Evolutionary conservation across 1,140 invertebrate species (phyloP).

Genomic region (Mercenaria mercenaria): DNA sequence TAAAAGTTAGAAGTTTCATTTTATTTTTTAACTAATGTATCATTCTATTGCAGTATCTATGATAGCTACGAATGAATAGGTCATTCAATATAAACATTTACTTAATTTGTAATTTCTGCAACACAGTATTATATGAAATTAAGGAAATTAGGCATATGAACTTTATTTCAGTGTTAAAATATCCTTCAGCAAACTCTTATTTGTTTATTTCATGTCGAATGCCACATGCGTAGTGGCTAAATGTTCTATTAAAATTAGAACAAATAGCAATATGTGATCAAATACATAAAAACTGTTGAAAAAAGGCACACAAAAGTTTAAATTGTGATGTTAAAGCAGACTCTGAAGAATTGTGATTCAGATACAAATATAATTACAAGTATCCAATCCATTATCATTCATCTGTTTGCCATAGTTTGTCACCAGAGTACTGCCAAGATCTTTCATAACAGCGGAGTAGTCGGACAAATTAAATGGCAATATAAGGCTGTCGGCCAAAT

Average conservation of each 20-base stretch:
- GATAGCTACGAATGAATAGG: not conserved
- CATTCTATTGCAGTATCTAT: not conserved
- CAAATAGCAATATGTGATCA: too few relatives aligned
- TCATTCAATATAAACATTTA: too few relatives aligned
- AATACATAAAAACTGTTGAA: too few relatives aligned
- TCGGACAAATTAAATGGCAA: conserved; percentile 83
- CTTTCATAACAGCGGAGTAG: conserved; percentile 70
- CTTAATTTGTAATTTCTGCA: too few relatives aligned
- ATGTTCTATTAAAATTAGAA: too few relatives aligned
- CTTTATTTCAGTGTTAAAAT: too few relatives aligned
- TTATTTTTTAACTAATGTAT: not conserved
- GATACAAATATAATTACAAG: not conserved
- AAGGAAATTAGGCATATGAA: too few relatives aligned
- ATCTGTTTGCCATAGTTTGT: not conserved
- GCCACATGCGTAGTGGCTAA: not conserved
- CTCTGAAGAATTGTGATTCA: not conserved
- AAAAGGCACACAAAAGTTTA: too few relatives aligned
- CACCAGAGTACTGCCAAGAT: not conserved
- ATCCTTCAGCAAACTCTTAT: not conserved
- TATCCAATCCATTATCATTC: not conserved
- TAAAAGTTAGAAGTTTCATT: conserved; percentile 33
- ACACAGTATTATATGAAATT: too few relatives aligned
- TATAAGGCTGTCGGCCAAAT: conserved; percentile 84
- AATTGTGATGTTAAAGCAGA: not conserved
- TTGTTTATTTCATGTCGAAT: not conserved